phyloP scores from a whole-genome alignment of 2,113 vertebrate genomes.

The Poeciliopsis retropinna region DNA sequence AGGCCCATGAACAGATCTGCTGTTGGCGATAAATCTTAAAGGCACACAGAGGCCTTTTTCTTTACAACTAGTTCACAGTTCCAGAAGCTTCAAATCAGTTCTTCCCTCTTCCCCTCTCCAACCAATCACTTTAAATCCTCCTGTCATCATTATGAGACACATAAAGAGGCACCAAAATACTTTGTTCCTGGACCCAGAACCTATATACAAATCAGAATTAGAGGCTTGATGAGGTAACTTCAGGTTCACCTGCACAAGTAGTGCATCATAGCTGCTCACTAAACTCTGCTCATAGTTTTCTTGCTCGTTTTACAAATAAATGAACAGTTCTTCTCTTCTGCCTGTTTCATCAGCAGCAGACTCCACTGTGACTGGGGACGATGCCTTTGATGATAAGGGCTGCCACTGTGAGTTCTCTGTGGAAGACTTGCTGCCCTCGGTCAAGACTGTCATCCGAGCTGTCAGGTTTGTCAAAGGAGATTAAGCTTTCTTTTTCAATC shows the following conservation, averaged over 20 bases:
- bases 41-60: background rate
- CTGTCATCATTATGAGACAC: background rate
- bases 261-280: background rate
- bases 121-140: background rate
- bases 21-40: conserved; percentile 14
- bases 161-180: background rate
- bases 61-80: background rate
- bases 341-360: conserved; percentile 80
- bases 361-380: conserved; percentile 86
- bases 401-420: conserved; percentile 96
- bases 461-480: conserved; percentile 84
- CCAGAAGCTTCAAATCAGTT: background rate
- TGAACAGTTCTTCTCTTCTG: background rate
- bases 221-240: background rate
- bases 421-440: conserved; percentile 92
- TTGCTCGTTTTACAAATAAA: background rate
- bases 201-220: background rate
- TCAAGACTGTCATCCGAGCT: conserved; percentile 94
- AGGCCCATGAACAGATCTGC: conserved; percentile 21
- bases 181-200: background rate
- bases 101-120: background rate
- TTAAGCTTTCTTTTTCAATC: background rate
- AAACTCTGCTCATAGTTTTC: background rate
- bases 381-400: conserved; percentile 91
- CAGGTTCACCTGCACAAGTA: background rate